Evolutionary conservation across 2,888 invertebrate species (phyloP).

Genomic region (Pristionchus maxplancki): DNA sequence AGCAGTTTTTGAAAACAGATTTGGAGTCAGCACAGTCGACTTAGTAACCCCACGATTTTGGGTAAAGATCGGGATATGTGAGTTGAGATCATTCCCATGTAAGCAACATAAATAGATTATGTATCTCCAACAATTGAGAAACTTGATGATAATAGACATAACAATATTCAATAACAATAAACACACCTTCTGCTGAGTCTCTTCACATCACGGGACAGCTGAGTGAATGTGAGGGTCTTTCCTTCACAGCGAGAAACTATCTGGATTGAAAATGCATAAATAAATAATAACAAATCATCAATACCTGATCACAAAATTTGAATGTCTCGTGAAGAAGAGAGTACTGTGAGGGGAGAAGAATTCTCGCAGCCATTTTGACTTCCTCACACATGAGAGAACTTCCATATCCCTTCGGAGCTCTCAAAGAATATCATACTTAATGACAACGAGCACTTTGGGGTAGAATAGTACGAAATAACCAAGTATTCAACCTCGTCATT

Average conservation of each 20-base stretch:
- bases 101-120: too few species aligned
- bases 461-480: too few species aligned
- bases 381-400: background rate
- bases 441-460: background rate
- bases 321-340: background rate
- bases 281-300: too few species aligned
- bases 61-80: too few species aligned
- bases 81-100: too few species aligned
- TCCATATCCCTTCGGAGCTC: constrained; percentile 47
- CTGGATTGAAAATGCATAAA: background rate
- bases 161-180: background rate
- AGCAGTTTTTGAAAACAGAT: too few species aligned
- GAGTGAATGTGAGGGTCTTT: constrained; percentile 14
- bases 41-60: too few species aligned
- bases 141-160: too few species aligned
- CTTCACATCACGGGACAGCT: background rate
- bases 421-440: background rate
- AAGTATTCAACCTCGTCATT: constrained; percentile 36
- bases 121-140: too few species aligned
- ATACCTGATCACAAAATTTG: constrained; percentile 3
- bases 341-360: background rate
- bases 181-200: background rate
- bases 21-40: too few species aligned
- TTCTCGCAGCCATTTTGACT: background rate
- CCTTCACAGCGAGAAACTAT: background rate